These are phyloP conservation scores for Pentalonia nigronervosa DNA, from an alignment of 1,140 invertebrate genomes.

Conservation along the genomic window DNA sequence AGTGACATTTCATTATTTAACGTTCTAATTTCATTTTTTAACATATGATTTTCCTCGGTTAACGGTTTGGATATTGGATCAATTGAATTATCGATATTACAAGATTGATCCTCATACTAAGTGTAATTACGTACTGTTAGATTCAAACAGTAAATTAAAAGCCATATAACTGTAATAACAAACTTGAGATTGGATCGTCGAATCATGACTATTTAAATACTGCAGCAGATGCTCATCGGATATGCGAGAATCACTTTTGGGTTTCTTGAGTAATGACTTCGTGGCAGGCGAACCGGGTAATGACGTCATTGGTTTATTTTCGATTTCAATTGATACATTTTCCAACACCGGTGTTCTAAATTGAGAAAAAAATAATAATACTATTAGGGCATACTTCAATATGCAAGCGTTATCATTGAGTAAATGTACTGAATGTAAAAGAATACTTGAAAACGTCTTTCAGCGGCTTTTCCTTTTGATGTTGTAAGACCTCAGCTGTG, in stretches of 20 bases:
- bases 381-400: not conserved
- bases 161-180: not conserved
- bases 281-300: conserved; percentile 46
- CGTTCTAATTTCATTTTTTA: conserved; percentile 69
- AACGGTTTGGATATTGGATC: conserved; percentile 32
- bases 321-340: conserved; percentile 12
- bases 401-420: no score
- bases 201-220: conserved; percentile 59
- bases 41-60: conserved; percentile 63
- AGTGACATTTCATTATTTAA: conserved; percentile 69
- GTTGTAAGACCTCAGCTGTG: conserved; percentile 75
- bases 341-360: conserved; percentile 4
- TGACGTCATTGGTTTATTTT: conserved; percentile 29
- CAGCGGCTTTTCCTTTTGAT: conserved; percentile 64
- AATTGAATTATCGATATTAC: conserved; percentile 16
- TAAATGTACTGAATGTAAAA: not conserved
- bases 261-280: conserved; percentile 38
- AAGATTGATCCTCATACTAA: conserved; percentile 21
- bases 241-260: conserved; percentile 52
- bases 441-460: conserved; percentile 54
- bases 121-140: not conserved
- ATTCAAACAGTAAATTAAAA: not conserved
- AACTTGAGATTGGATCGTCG: conserved; percentile 53
- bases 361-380: not conserved
- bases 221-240: conserved; percentile 59